phyloP scores from a whole-genome alignment of 1,140 invertebrate genomes.

The Papilio polyxenes region DNA sequence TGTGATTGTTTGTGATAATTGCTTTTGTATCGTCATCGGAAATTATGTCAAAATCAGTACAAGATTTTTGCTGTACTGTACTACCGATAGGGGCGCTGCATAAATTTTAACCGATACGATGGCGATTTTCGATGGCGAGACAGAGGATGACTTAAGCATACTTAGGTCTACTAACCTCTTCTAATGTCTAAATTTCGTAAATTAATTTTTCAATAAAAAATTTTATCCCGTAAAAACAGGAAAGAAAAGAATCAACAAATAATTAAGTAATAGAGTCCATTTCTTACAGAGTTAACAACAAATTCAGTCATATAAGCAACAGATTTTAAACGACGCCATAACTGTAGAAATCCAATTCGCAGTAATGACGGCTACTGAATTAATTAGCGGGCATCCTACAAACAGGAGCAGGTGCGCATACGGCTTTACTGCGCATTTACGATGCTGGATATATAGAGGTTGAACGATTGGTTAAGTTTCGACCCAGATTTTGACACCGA shows the following conservation, averaged over 20 bases:
- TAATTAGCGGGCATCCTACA: constrained; percentile 69
- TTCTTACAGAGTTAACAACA: constrained; percentile 48
- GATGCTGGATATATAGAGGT: constrained; percentile 59
- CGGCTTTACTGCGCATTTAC: constrained; percentile 72
- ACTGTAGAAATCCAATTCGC: constrained; percentile 63
- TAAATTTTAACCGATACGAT: too few relatives aligned
- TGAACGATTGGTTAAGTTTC: constrained; percentile 57
- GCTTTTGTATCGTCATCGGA: too few relatives aligned
- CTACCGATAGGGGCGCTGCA: too few relatives aligned
- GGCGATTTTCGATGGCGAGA: too few relatives aligned
- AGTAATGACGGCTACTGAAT: constrained; percentile 69
- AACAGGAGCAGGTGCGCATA: constrained; percentile 67
- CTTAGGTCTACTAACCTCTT: too few relatives aligned
- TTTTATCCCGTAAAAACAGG: too few relatives aligned
- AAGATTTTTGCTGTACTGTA: too few relatives aligned
- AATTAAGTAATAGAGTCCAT: constrained; percentile 42
- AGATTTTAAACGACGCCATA: constrained; percentile 59
- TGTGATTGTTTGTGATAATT: too few relatives aligned
- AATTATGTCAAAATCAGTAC: too few relatives aligned
- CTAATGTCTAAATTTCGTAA: too few relatives aligned
- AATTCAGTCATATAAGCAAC: constrained; percentile 51
- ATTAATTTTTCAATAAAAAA: too few relatives aligned
- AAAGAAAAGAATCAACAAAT: constrained; percentile 34
- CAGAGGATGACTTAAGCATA: too few relatives aligned
- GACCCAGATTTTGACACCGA: constrained; percentile 45